These are phyloP conservation scores for Tiliacea citrago DNA, from an alignment of 2,888 invertebrate species.

Conservation along the genomic window DNA sequence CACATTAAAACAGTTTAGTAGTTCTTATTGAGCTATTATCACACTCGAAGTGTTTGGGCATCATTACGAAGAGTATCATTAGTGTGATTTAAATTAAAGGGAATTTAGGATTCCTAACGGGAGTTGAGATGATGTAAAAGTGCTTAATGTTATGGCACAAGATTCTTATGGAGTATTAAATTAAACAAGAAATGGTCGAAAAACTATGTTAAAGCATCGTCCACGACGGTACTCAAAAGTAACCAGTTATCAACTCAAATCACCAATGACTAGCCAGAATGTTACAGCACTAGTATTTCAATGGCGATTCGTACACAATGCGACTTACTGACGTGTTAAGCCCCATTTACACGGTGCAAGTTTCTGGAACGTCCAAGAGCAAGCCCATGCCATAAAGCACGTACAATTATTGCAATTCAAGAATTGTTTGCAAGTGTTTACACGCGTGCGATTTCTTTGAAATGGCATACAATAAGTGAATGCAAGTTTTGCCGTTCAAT, in stretches of 20 bases:
- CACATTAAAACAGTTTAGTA: constrained; percentile 57
- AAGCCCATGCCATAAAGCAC: no score
- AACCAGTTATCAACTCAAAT: background rate
- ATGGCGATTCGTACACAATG: no score
- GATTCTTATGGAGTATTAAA: background rate
- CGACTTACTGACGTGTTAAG: background rate
- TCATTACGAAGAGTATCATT: constrained; percentile 45
- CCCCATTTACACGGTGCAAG: no score
- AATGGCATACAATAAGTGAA: no score
- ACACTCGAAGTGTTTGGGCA: constrained; percentile 56
- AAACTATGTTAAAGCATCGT: no score
- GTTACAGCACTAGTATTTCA: background rate
- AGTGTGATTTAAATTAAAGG: constrained; percentile 50
- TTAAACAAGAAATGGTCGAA: background rate
- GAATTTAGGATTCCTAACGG: constrained; percentile 47
- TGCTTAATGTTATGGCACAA: constrained; percentile 14
- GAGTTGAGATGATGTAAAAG: background rate
- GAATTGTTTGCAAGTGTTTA: no score
- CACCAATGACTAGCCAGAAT: background rate
- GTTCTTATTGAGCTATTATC: constrained; percentile 60
- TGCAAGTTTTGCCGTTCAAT: no score
- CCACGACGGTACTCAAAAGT: background rate
- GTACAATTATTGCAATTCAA: no score
- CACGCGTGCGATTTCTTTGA: no score
- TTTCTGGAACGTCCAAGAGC: no score